Base-by-base conservation (phyloP, 1,140 invertebrate species). In the Meloidogyne hapla region DNA sequence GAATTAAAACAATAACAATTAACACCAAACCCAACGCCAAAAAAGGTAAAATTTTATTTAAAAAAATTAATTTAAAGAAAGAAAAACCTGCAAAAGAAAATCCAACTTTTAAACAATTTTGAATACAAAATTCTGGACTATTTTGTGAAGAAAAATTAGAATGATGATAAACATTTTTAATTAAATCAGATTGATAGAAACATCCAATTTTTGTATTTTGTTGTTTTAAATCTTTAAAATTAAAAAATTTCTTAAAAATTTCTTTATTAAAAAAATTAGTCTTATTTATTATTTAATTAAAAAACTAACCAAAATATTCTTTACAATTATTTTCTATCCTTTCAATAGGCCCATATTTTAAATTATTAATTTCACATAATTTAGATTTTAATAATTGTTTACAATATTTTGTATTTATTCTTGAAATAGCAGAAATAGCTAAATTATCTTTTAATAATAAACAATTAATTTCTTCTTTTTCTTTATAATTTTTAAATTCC, bases 1-100 rank as follows among this genome's bases (percentile, higher is more conserved):
- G 62, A 26, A 33, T 70, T 69, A 15, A 82, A 82, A 63, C 83
- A 84, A 67, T 85, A 84, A 76, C 83, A 84, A 74, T 85, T 77
- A 9, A 21, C 40, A 26, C 69, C 75, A 56, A 64, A 84, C 66
- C 85, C 84, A n/a, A 85, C 48, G 23, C 83, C 83, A 77, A 64
- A 71, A 70, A 28, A 76, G 8, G 18, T 40, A 69, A 66, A 72
- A 62, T 13, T 62, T 42, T 71, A 28, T 70, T 64, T n/a, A 63
- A 40, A 45, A 71, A 1, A 33, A 10, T 25, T 28, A 2, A 25
- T 75, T 15, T 13, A 10, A 56, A 63, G 23, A 18, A 21, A 48
- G 21, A 67, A 42, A 28, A 38, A 85, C 84, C 83, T 15, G 80
- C 80, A 45, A 75, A 76, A 26, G 69, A n/a, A 76, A 74, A 80